Conservation (phyloP, 2,888 invertebrate species). For the Lydus trimaculatus region DNA sequence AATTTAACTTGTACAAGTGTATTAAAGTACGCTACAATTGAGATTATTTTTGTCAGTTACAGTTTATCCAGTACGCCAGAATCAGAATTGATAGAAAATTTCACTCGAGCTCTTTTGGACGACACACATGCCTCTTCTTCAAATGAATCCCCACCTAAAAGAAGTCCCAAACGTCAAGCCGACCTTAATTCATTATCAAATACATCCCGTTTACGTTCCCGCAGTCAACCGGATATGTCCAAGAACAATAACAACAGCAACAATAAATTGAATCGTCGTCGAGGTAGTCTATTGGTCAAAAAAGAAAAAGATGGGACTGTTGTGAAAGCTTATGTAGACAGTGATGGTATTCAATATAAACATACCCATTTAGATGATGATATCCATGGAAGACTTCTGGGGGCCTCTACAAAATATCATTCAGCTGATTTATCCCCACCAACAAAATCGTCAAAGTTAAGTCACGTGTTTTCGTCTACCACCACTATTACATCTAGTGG, state of each 20-base stretch:
- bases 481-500: background rate
- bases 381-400: constrained; percentile 43
- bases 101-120: constrained; percentile 18
- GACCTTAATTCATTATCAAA: constrained; percentile 1
- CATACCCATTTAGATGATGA: constrained; percentile 55
- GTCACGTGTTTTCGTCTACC: constrained; percentile 28
- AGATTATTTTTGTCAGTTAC: constrained; percentile 37
- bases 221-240: constrained; percentile 24
- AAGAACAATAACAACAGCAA: background rate
- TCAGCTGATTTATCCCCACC: constrained; percentile 52
- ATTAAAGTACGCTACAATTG: background rate
- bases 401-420: constrained; percentile 49
- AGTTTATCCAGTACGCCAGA: constrained; percentile 55
- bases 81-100: constrained; percentile 37
- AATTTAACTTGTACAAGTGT: too few species aligned
- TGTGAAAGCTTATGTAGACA: constrained; percentile 54
- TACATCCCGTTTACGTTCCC: constrained; percentile 13
- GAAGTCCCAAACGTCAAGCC: constrained; percentile 47
- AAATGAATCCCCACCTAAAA: constrained; percentile 33
- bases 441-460: constrained; percentile 49
- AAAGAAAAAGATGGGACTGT: constrained; percentile 52
- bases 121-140: background rate
- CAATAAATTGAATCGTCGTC: constrained; percentile 25
- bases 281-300: constrained; percentile 51
- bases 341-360: constrained; percentile 54